These are phyloP conservation scores for Spialia ferax DNA, from an alignment of 2,888 invertebrate genomes.

Conservation along the genomic window DNA sequence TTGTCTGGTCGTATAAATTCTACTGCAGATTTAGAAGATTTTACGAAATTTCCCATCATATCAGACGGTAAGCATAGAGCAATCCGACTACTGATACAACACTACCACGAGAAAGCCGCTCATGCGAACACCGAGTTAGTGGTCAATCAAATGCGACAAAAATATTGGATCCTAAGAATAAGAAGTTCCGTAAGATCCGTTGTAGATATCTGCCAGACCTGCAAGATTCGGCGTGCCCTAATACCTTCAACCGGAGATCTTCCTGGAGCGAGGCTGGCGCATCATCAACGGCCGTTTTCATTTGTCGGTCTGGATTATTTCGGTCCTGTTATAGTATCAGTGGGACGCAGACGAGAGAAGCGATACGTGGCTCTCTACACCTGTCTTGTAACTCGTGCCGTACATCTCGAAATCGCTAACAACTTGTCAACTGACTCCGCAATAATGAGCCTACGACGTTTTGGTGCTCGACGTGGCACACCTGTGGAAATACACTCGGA, in stretches of 20 bases:
- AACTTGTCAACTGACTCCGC: neutral
- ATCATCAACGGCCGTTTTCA: constrained; percentile 1
- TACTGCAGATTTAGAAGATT: neutral
- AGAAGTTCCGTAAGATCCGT: neutral
- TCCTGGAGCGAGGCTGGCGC: neutral
- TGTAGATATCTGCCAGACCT: neutral
- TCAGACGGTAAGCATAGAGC: constrained; percentile 2
- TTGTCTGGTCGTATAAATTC: constrained; percentile 3
- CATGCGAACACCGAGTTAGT: constrained; percentile 5
- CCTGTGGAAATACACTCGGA: neutral
- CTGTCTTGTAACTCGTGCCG: neutral
- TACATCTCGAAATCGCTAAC: neutral
- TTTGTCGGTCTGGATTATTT: constrained; percentile 1
- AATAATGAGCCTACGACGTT: neutral
- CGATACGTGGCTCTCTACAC: constrained; percentile 8
- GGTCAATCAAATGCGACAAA: neutral
- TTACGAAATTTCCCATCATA: neutral
- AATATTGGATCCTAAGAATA: neutral
- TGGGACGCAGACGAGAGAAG: constrained; percentile 6
- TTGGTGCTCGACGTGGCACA: neutral
- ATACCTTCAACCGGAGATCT: constrained; percentile 3
- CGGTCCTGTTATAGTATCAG: neutral
- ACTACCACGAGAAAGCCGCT: neutral
- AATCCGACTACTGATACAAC: neutral
- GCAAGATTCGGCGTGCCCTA: neutral